Conservation (phyloP, 2,113 vertebrate genomes). For the Dipodomys spectabilis region DNA sequence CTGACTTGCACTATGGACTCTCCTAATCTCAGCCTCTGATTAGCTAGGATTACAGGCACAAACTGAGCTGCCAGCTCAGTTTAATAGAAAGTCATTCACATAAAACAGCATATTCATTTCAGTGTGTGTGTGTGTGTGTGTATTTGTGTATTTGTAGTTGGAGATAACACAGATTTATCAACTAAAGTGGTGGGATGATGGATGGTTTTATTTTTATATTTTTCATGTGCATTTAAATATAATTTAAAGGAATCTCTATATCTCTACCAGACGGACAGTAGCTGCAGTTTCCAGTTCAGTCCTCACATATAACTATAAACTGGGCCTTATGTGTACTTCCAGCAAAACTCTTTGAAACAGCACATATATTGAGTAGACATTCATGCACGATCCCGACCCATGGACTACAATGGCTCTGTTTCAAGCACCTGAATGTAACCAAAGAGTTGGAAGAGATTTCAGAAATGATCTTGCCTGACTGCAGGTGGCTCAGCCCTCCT, state of each 20-base stretch:
- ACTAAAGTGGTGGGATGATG: not conserved
- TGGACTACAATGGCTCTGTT: not conserved
- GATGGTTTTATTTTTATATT: slow-evolving; percentile 45
- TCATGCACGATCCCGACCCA: not conserved
- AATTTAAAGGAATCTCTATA: not conserved
- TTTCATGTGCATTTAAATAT: not conserved
- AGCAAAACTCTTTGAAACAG: slow-evolving; percentile 42
- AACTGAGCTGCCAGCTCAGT: too few species aligned
- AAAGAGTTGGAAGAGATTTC: not conserved
- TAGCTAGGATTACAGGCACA: too few species aligned
- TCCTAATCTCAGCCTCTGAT: too few species aligned
- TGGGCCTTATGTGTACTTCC: not conserved
- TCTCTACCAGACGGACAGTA: not conserved
- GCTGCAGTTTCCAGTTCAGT: not conserved
- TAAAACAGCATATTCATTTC: not conserved
- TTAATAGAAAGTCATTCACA: slow-evolving; percentile 7
- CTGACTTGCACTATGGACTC: too few species aligned
- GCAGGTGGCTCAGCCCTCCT: not conserved
- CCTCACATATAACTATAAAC: not conserved
- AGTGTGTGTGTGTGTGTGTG: not conserved
- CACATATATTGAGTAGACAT: not conserved
- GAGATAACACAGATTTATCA: not conserved
- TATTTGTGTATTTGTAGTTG: not conserved
- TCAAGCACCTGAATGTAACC: not conserved
- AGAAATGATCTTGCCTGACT: not conserved